phyloP scores from a whole-genome alignment of 2,888 invertebrate species.

The Saturnia pavonia region DNA sequence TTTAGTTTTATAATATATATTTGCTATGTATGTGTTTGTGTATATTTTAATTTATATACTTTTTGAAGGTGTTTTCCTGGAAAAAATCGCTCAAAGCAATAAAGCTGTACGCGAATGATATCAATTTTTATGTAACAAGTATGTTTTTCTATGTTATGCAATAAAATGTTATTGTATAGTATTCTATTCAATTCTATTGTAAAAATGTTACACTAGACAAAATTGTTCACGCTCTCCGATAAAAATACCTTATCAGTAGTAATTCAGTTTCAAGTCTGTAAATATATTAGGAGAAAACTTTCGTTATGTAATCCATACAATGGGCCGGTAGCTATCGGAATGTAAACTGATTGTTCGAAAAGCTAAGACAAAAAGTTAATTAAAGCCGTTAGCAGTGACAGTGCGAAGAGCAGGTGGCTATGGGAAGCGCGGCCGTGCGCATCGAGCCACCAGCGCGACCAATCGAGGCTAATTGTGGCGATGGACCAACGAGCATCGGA shows the following conservation, averaged over 20 bases:
- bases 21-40: no score
- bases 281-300: conserved; percentile 37
- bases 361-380: conserved; percentile 74
- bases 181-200: no score
- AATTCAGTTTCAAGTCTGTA: conserved; percentile 17
- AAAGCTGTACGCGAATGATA: no score
- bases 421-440: conserved; percentile 81
- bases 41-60: no score
- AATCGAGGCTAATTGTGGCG: conserved; percentile 76
- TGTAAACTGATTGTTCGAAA: conserved; percentile 60
- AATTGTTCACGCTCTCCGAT: conserved; percentile 5
- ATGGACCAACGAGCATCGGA: conserved; percentile 44
- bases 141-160: no score
- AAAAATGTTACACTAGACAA: conserved; percentile 11
- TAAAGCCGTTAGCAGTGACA: conserved; percentile 63
- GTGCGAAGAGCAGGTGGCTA: conserved; percentile 65
- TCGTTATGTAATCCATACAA: conserved; percentile 40
- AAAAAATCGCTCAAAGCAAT: no score
- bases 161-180: no score
- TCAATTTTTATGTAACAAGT: no score
- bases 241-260: conserved; percentile 8
- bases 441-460: conserved; percentile 69
- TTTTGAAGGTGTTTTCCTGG: no score
- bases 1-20: no score
- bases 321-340: conserved; percentile 53